Percentiles rank a stretch among this genome's conserved stretches.
Evolutionary conservation across 2,113 vertebrate genomes (phyloP).

Genomic region (Limanda limanda): DNA sequence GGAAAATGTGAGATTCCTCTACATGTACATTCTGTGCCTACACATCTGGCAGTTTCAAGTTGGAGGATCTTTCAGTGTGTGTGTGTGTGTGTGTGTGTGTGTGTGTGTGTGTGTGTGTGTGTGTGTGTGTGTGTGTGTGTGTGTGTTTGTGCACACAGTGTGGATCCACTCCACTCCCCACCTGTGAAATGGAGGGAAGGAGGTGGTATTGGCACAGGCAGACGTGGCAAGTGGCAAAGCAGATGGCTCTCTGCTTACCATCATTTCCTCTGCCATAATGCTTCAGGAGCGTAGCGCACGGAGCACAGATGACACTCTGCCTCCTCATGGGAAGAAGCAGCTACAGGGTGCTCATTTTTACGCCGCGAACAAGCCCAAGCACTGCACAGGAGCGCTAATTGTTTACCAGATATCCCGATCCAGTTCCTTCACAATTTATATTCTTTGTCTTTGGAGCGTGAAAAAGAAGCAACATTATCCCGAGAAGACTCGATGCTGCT

Average conservation of each 20-base stretch:
- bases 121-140: conserved; percentile 19
- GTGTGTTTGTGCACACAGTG: conserved; percentile 33
- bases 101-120: conserved; percentile 16
- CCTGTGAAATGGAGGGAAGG: conserved; percentile 70
- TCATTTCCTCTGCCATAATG: conserved; percentile 78
- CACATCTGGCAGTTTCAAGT: conserved; percentile 72
- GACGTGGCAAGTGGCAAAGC: conserved; percentile 77
- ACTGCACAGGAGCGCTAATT: conserved; percentile 64
- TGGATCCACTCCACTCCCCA: conserved; percentile 63
- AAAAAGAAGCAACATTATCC: conserved; percentile 15
- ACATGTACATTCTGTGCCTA: conserved; percentile 22
- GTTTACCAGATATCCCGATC: conserved; percentile 63
- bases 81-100: conserved; percentile 10
- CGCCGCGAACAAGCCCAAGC: conserved; percentile 56
- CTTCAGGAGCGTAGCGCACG: conserved; percentile 62
- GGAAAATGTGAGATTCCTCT: conserved; percentile 24
- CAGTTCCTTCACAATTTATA: conserved; percentile 9
- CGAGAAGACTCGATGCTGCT: conserved; percentile 8
- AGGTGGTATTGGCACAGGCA: conserved; percentile 67
- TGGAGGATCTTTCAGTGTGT: conserved; percentile 29
- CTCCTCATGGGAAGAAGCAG: conserved; percentile 64
- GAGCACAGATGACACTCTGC: conserved; percentile 52
- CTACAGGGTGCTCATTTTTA: conserved; percentile 66
- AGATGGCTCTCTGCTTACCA: conserved; percentile 80
- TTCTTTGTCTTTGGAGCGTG: conserved; percentile 23